Percentiles rank a stretch among this genome's conserved stretches.
Evolutionary conservation across 53 echinoderm and acorn worm genomes (phyloP).

Genomic region (Arbacia lixula): DNA sequence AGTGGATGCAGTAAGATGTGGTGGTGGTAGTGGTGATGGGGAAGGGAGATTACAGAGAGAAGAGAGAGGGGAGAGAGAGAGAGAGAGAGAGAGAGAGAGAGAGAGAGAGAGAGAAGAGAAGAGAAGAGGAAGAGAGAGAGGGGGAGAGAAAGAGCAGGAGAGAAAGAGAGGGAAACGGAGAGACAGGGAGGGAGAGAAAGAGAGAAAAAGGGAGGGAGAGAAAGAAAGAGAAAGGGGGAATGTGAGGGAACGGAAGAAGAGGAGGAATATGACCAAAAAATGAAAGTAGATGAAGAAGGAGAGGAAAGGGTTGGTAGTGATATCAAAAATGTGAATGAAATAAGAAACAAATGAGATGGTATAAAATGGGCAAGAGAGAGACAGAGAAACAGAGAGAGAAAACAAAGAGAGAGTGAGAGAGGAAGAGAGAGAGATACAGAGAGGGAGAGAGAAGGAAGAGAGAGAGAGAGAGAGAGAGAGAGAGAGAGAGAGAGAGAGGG

Average conservation of each 20-base stretch:
- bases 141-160: background rate
- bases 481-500: background rate
- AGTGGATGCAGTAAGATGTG: no score
- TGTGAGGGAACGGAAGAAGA: background rate
- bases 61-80: no score
- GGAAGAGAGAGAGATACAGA: background rate
- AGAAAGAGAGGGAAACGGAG: background rate
- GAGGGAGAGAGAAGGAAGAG: background rate
- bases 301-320: background rate
- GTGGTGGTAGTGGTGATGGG: no score
- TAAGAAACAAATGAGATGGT: background rate
- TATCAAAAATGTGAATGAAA: background rate
- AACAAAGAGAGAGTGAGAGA: background rate
- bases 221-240: background rate
- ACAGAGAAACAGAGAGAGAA: background rate
- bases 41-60: no score
- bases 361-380: background rate
- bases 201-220: background rate
- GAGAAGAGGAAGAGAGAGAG: background rate
- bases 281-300: background rate
- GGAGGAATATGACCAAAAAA: background rate
- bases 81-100: background rate
- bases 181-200: background rate
- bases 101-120: background rate
- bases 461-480: background rate